Percentiles rank a stretch among this genome's conserved stretches.
Evolutionary conservation across 2,888 invertebrate genomes (phyloP).

Genomic region (Campoletis raptor): DNA sequence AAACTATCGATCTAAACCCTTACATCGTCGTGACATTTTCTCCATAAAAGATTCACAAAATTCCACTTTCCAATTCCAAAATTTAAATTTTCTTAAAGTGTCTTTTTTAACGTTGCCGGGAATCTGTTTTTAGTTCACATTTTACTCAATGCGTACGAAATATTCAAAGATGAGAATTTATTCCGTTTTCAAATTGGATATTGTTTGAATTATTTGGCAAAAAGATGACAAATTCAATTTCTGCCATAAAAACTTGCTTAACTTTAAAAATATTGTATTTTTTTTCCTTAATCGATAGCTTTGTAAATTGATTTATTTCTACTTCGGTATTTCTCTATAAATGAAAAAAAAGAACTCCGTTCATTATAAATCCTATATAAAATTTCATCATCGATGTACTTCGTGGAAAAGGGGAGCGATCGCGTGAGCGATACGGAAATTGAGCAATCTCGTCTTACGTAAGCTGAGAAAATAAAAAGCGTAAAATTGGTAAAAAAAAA

Average conservation of each 20-base stretch:
- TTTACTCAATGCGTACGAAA: neutral
- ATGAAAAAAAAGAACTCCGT: neutral
- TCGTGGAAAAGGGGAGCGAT: constrained; percentile 39
- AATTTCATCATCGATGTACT: constrained; percentile 10
- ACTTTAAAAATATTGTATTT: no score
- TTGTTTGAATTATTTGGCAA: neutral
- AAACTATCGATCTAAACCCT: neutral
- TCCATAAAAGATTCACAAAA: neutral
- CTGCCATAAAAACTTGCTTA: no score
- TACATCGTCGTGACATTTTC: neutral
- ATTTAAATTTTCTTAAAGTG: neutral
- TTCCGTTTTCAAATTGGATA: neutral
- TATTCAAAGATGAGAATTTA: neutral
- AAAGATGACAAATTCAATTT: neutral
- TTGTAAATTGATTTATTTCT: neutral
- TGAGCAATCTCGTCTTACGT: constrained; percentile 14
- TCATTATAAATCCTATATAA: neutral
- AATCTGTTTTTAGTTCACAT: neutral
- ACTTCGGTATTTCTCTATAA: neutral
- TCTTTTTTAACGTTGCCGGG: neutral
- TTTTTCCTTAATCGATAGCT: neutral
- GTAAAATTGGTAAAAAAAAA: constrained; percentile 2
- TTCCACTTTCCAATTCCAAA: neutral
- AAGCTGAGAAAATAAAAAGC: constrained; percentile 1
- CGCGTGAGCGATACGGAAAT: constrained; percentile 30